Evolutionary conservation across 2,888 invertebrate genomes (phyloP).

Genomic region (Sinelater perroti): DNA sequence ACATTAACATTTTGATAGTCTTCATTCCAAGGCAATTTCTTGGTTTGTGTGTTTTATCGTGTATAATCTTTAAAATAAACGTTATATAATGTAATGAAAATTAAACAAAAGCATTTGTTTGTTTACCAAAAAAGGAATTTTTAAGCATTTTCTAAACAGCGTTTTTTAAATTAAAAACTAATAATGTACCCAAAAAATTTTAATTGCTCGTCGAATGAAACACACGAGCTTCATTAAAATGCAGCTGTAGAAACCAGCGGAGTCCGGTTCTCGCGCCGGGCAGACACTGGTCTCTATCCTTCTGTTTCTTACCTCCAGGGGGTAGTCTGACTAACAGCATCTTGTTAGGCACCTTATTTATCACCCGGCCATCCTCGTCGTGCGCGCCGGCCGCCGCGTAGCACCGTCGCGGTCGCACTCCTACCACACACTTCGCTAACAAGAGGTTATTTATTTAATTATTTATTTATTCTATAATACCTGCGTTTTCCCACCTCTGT

Average conservation of each 20-base stretch:
- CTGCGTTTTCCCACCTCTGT: constrained; percentile 62
- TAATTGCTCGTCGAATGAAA: too few relatives aligned
- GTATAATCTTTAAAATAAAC: too few relatives aligned
- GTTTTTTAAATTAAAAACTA: too few relatives aligned
- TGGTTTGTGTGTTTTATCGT: too few relatives aligned
- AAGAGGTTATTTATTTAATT: constrained; percentile 64
- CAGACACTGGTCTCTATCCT: constrained; percentile 43
- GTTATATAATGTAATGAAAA: too few relatives aligned
- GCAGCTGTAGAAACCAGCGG: constrained; percentile 11
- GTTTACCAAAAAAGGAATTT: too few relatives aligned
- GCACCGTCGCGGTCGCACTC: constrained; percentile 27
- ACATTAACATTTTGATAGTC: too few relatives aligned
- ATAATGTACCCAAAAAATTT: too few relatives aligned
- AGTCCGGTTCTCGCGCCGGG: background rate
- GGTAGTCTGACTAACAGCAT: constrained; percentile 61
- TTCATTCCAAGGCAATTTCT: too few relatives aligned
- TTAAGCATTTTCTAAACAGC: too few relatives aligned
- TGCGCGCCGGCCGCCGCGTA: constrained; percentile 18
- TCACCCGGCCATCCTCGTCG: constrained; percentile 52
- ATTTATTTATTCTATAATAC: constrained; percentile 64
- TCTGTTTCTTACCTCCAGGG: constrained; percentile 56
- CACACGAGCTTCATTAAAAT: too few relatives aligned
- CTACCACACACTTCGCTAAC: constrained; percentile 61
- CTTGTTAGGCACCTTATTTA: constrained; percentile 62
- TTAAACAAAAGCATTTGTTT: too few relatives aligned